These are phyloP conservation scores for Tympanoctomys barrerae DNA, from an alignment of 2,797 vertebrate genomes.

Conservation along the genomic window DNA sequence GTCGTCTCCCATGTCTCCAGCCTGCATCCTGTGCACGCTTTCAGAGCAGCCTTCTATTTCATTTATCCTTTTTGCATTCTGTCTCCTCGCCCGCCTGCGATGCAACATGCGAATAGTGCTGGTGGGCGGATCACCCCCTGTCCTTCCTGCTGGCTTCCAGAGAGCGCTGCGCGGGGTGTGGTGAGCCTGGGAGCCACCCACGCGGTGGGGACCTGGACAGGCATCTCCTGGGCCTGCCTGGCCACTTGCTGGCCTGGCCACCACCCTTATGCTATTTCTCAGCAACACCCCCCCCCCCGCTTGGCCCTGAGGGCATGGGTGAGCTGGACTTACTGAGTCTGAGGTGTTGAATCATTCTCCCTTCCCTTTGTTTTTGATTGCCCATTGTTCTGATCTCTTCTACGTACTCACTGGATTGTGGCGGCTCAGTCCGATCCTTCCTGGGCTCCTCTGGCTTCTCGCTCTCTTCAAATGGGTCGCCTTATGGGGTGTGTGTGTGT, in stretches of 20 bases:
- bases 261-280: neutral
- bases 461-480: neutral
- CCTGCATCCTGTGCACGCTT: neutral
- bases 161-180: neutral
- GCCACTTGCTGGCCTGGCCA: no score
- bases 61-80: neutral
- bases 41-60: neutral
- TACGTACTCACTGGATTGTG: neutral
- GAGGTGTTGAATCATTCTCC: neutral
- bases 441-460: neutral
- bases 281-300: no score
- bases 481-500: neutral
- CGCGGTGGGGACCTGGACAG: fast-evolving
- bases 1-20: neutral
- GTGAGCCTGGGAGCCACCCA: neutral
- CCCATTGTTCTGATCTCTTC: neutral
- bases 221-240: neutral
- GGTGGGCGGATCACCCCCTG: neutral
- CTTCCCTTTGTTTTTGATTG: neutral
- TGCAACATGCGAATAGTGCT: fast-evolving
- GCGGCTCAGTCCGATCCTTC: neutral
- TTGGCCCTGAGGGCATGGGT: fast-evolving
- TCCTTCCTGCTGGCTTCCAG: neutral
- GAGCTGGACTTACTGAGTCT: neutral
- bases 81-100: neutral